These are phyloP conservation scores for Oryctolagus cuniculus DNA, from an alignment of 2,113 vertebrate species.

Conservation along the genomic window mOryCun1.1 NC_091440.1:39339001-39339500, in stretches of 20 bases:
- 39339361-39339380: not conserved
- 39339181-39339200: not conserved
- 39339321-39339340: not conserved
- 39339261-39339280: not conserved
- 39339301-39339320: not conserved
- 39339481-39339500: too few species aligned
- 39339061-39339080: not conserved
- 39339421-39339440: too few species aligned
- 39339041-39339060: not conserved
- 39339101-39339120: slow-evolving; percentile 32
- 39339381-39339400: too few species aligned
- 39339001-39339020: not conserved
- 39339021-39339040: not conserved
- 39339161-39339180: not conserved
- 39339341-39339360: not conserved
- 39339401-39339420: too few species aligned
- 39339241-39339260: not conserved
- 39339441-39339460: too few species aligned
- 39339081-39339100: not conserved
- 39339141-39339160: slow-evolving; percentile 44
- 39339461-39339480: too few species aligned
- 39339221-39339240: not conserved
- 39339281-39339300: not conserved
- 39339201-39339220: not conserved
- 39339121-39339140: not conserved